Evolutionary conservation across 1,140 invertebrate species (phyloP).

Genomic region (Acromyrmex charruanus): DNA sequence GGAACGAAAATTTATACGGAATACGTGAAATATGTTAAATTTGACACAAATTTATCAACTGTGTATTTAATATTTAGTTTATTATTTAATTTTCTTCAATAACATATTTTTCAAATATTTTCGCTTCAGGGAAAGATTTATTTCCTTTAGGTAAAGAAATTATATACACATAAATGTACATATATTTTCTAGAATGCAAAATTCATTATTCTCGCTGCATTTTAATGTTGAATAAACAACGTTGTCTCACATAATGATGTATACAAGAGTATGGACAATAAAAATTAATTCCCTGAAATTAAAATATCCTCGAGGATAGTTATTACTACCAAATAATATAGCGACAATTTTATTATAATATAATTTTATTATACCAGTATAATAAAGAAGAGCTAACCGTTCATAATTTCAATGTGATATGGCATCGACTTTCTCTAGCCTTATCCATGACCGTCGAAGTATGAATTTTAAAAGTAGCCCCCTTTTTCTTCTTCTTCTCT

Average conservation of each 20-base stretch:
- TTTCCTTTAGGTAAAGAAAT: background rate
- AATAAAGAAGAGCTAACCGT: background rate
- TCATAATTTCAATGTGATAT: conserved; percentile 1
- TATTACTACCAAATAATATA: background rate
- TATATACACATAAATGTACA: background rate
- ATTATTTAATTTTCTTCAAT: background rate
- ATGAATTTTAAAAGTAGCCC: conserved; percentile 36
- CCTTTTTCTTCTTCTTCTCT: background rate
- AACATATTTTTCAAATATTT: background rate
- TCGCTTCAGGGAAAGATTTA: background rate
- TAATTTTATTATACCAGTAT: conserved; percentile 17
- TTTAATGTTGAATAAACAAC: conserved; percentile 37
- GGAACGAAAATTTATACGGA: too few relatives aligned
- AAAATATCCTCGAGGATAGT: background rate
- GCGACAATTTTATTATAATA: conserved; percentile 12
- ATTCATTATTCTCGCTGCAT: conserved; percentile 15
- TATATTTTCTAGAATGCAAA: background rate
- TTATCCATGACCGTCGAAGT: background rate
- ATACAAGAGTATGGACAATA: background rate
- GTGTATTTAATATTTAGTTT: background rate
- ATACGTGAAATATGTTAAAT: too few relatives aligned
- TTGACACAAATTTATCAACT: background rate
- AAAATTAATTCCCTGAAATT: conserved; percentile 39
- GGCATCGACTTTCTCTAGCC: background rate
- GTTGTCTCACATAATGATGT: conserved; percentile 16